Conservation (phyloP, 2,888 invertebrate species). For the Orchesellides sinensis region DNA sequence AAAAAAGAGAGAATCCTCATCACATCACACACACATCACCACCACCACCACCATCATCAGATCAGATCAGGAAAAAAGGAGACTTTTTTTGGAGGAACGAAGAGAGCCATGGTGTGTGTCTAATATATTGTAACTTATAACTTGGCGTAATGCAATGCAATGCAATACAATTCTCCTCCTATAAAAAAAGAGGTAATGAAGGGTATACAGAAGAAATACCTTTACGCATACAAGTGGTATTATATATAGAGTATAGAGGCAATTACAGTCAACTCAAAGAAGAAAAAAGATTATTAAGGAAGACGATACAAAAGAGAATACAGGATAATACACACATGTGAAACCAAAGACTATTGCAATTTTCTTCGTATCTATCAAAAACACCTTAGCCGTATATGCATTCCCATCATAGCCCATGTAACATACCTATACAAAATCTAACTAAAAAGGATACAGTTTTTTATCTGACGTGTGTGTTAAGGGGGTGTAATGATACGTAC, state of each 20-base stretch:
- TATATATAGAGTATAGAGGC: neutral
- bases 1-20: no score
- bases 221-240: neutral
- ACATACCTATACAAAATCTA: neutral
- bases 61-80: constrained; percentile 20
- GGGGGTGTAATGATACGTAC: constrained; percentile 57
- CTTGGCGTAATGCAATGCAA: constrained; percentile 36
- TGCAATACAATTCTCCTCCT: constrained; percentile 38
- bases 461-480: constrained; percentile 55
- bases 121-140: no score
- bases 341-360: neutral
- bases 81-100: constrained; percentile 35
- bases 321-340: constrained; percentile 10
- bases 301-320: constrained; percentile 28
- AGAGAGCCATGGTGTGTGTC: no score
- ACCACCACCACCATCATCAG: constrained; percentile 42
- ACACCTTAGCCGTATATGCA: no score
- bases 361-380: constrained; percentile 20
- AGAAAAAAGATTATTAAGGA: no score
- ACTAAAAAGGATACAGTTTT: constrained; percentile 39
- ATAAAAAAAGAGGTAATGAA: constrained; percentile 36
- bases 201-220: constrained; percentile 15
- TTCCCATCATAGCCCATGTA: neutral
- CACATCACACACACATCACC: no score
- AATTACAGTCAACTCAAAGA: constrained; percentile 42